phyloP scores from a whole-genome alignment of 2,113 vertebrate species.

The Gymnorhina tibicen region DNA sequence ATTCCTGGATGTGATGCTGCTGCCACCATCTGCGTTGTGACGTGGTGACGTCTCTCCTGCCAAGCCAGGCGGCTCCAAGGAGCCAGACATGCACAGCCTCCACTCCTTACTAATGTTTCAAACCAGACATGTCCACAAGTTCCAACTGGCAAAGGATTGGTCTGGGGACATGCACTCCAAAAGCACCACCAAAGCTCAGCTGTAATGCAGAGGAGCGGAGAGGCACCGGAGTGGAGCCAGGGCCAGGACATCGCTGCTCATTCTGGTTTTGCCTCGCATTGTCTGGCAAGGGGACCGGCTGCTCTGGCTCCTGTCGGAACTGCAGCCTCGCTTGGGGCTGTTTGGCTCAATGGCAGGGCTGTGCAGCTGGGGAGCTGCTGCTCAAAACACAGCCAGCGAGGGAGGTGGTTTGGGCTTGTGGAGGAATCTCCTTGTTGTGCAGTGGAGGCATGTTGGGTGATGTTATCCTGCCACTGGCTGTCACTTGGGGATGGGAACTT shows the following conservation, averaged over 20 bases:
- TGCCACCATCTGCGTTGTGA: not conserved
- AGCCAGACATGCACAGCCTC: not conserved
- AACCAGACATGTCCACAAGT: not conserved
- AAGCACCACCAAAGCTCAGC: not conserved
- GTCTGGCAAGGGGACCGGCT: not conserved
- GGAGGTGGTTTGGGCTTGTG: not conserved
- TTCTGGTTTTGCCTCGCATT: rapidly evolving
- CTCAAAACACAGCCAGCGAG: rapidly evolving
- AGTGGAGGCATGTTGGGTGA: rapidly evolving
- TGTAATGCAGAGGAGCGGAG: rapidly evolving
- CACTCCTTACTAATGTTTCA: not conserved
- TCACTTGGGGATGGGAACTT: not conserved
- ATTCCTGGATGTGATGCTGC: not conserved
- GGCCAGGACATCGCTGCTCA: not conserved
- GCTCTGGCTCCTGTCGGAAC: not conserved
- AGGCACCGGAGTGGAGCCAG: not conserved
- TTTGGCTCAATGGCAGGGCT: not conserved
- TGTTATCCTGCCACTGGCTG: not conserved
- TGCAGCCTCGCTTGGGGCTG: rapidly evolving
- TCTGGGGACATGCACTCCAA: not conserved
- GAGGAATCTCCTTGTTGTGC: not conserved
- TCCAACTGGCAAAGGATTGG: not conserved
- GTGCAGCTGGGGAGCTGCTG: not conserved
- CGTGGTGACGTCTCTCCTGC: rapidly evolving
- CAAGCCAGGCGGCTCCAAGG: not conserved